Percentiles rank a stretch among this genome's conserved stretches.
These are phyloP conservation scores for Eulemur albifrons DNA, from an alignment of 2,797 vertebrate genomes.

Conservation along the genomic window DNA sequence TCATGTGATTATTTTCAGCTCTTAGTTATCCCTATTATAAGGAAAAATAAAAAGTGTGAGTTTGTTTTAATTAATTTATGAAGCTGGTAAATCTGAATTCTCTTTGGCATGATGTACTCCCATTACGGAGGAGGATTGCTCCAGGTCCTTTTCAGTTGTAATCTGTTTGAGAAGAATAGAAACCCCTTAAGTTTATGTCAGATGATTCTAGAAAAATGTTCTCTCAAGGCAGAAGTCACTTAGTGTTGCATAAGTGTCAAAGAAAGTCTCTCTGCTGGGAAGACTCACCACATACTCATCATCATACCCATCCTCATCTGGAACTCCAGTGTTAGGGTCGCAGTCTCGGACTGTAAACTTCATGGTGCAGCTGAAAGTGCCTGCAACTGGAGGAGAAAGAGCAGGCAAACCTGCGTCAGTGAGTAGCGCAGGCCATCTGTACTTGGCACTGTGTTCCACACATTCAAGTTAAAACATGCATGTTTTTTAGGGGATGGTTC, in stretches of 20 bases:
- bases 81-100: background rate
- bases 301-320: constrained; percentile 95
- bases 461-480: background rate
- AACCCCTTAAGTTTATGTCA: background rate
- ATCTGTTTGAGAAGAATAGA: background rate
- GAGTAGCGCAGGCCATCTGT: accelerated
- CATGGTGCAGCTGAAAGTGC: constrained; percentile 97
- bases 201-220: background rate
- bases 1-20: constrained; percentile 15
- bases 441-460: background rate
- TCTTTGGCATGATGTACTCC: background rate
- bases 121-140: background rate
- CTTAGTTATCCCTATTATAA: constrained; percentile 21
- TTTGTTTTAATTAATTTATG: background rate
- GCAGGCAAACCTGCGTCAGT: background rate
- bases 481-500: background rate
- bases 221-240: background rate
- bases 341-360: constrained; percentile 96
- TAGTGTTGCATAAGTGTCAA: background rate
- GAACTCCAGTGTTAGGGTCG: constrained; percentile 95
- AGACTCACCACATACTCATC: constrained; percentile 96
- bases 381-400: constrained; percentile 86
- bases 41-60: background rate
- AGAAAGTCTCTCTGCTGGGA: background rate
- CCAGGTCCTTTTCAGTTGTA: background rate